Conservation (phyloP, 2,113 vertebrate species). For the Hippoglossus stenolepis region DNA sequence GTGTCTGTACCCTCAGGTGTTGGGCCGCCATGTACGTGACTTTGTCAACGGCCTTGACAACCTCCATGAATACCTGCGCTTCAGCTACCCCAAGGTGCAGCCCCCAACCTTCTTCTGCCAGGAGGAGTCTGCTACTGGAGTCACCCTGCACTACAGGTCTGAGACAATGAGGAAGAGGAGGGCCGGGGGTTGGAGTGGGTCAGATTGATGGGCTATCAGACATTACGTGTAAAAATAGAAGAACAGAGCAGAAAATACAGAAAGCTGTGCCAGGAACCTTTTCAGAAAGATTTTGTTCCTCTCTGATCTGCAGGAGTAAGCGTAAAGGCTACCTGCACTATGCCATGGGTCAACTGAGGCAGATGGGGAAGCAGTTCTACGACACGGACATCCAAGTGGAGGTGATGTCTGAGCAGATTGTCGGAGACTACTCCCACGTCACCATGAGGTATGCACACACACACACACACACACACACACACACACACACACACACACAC, state of each 20-base stretch:
- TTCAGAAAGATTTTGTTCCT: slow-evolving; percentile 9
- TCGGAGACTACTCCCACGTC: slow-evolving; percentile 83
- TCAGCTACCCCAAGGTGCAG: slow-evolving; percentile 85
- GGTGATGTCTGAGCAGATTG: slow-evolving; percentile 83
- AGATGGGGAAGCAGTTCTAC: slow-evolving; percentile 86
- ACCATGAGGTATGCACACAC: slow-evolving; percentile 78
- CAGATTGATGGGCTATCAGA: background rate
- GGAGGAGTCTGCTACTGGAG: slow-evolving; percentile 83
- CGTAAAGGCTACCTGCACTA: slow-evolving; percentile 83
- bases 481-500: background rate
- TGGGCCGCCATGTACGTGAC: slow-evolving; percentile 81
- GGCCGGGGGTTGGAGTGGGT: too few relatives aligned
- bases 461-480: background rate
- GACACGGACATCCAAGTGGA: slow-evolving; percentile 84
- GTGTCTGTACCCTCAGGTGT: slow-evolving; percentile 61
- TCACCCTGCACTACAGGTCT: slow-evolving; percentile 84
- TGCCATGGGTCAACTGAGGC: slow-evolving; percentile 84
- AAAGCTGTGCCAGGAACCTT: background rate
- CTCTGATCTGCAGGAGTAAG: slow-evolving; percentile 76
- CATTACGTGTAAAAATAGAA: background rate
- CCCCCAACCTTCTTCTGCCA: slow-evolving; percentile 86
- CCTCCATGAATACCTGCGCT: slow-evolving; percentile 83
- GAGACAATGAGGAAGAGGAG: background rate
- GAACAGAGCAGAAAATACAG: background rate
- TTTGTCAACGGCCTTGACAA: slow-evolving; percentile 85